Conservation (phyloP, 2,888 invertebrate genomes). For the Rhaphigaster nebulosa region DNA sequence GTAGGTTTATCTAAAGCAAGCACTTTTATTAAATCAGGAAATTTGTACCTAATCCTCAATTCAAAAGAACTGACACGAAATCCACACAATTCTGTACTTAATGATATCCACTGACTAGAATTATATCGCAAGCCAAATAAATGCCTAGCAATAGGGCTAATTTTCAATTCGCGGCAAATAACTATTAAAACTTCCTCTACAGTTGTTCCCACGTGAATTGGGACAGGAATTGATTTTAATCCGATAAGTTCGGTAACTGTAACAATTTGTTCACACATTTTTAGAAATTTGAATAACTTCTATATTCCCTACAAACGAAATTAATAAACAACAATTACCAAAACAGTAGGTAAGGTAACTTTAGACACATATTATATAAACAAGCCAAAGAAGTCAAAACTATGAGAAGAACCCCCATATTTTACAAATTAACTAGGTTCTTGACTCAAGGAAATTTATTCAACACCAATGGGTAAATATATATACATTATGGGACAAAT, state of each 20-base stretch:
- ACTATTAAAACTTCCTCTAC: conserved; percentile 81
- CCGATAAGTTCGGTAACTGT: conserved; percentile 43
- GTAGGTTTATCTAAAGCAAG: conserved; percentile 80
- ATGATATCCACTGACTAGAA: conserved; percentile 78
- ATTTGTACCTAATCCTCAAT: conserved; percentile 85
- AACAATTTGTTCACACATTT: conserved; percentile 42
- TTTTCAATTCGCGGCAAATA: conserved; percentile 79
- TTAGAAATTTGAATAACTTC: not conserved
- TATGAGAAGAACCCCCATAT: not conserved
- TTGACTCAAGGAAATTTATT: not conserved
- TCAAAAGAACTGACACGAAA: conserved; percentile 73
- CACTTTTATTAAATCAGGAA: conserved; percentile 75
- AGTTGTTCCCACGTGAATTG: conserved; percentile 68
- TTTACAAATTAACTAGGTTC: not conserved
- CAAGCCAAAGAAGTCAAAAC: conserved; percentile 1
- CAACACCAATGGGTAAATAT: not conserved
- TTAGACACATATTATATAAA: conserved; percentile 7
- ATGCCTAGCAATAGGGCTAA: conserved; percentile 83
- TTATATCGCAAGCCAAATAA: conserved; percentile 82
- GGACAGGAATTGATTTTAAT: conserved; percentile 56
- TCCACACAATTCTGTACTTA: conserved; percentile 73
- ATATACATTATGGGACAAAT: not conserved
- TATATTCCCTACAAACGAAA: too few relatives aligned
- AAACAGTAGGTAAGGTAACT: conserved; percentile 11
- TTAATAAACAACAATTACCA: not conserved